These are phyloP conservation scores for Aplidium turbinatum DNA, from an alignment of 23 tunicate species.

Conservation along the genomic window DNA sequence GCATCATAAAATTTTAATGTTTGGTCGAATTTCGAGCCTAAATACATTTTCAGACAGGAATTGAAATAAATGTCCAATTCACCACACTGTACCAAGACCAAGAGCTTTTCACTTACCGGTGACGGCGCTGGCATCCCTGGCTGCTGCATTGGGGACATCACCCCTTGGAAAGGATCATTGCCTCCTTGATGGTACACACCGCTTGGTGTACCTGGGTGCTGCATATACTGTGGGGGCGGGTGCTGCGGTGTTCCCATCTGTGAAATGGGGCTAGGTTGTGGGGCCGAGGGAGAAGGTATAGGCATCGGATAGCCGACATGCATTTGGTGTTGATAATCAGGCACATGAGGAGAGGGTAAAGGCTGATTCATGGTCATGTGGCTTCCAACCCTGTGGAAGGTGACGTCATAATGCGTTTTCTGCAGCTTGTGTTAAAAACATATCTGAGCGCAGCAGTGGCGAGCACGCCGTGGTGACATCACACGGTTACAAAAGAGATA, in stretches of 20 bases:
- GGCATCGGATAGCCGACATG: constrained; percentile 53
- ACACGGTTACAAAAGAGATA: no score
- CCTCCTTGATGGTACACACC: constrained; percentile 42
- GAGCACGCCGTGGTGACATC: no score
- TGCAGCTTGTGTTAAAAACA: no score
- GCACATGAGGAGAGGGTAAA: constrained; percentile 19
- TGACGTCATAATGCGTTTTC: no score
- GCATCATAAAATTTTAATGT: no score
- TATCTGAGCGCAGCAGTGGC: no score
- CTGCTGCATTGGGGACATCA: constrained; percentile 52
- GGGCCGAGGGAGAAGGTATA: constrained; percentile 14
- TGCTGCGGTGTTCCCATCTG: constrained; percentile 49
- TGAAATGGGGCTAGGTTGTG: constrained; percentile 54
- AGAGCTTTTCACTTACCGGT: constrained; percentile 9
- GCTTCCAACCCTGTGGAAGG: constrained; percentile 35
- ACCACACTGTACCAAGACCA: no score
- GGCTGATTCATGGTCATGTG: constrained; percentile 40
- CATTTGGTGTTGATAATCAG: constrained; percentile 41
- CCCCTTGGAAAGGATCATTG: constrained; percentile 54
- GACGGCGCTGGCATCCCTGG: constrained; percentile 35
- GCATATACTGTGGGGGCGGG: constrained; percentile 32
- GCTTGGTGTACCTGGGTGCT: constrained; percentile 36
- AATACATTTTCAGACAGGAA: no score
- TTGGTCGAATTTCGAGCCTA: no score
- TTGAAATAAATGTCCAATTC: no score